Evolutionary conservation across 2,113 vertebrate genomes (phyloP), one percentile per base, ranked within the genome.

Genomic region (Dolichallabes microphthalmus): DNA sequence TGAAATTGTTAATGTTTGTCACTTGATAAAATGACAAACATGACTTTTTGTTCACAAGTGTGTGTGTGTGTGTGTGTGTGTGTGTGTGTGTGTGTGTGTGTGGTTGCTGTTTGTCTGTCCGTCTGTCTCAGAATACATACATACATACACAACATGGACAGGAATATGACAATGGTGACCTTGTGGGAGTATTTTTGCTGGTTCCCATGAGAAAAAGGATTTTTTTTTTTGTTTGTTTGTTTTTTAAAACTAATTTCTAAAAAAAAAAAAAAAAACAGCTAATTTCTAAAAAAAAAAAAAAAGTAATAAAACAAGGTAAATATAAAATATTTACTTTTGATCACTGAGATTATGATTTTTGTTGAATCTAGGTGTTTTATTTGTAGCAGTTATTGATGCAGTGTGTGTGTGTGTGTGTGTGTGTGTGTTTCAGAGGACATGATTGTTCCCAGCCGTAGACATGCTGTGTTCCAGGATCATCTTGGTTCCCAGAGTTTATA

Each of bases 381-480:
- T 32, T 68, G 45, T 22, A 35, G 27, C 14, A 74, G 14, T n/a
- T 55, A 10, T 55, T 45, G 13, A 22, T n/a, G n/a, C n/a, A n/a
- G 55, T 57, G 55, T 86, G 77, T 66, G 27, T 85, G 76, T 60
- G 60, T 75, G 39, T 76, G 64, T 22, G 53, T 84, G 77, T 69
- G 71, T 75, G 76, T 77, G 80, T 73, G 39, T 81, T 86, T 89
- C 85, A 87, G 86, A 61, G 73, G 35, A 86, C 83, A 86, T 93
- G 93, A 94, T 93, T 91, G 94, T 89, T 93, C 91, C 94, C 93
- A 94, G 93, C 92, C 93, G 74, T 69, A 80, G 86, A 82, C 86
- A 87, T 82, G 89, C 85, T 88, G 82, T 90, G 90, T 85, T 88
- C 85, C 90, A 89, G 92, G 89, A 90, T 91, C 92, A 92, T 91